A percentile compares a stretch with the other conserved stretches of the same genome.
These are phyloP conservation scores for Poicephalus gulielmi DNA, from an alignment of 2,113 vertebrate genomes.

Conservation along the genomic window DNA sequence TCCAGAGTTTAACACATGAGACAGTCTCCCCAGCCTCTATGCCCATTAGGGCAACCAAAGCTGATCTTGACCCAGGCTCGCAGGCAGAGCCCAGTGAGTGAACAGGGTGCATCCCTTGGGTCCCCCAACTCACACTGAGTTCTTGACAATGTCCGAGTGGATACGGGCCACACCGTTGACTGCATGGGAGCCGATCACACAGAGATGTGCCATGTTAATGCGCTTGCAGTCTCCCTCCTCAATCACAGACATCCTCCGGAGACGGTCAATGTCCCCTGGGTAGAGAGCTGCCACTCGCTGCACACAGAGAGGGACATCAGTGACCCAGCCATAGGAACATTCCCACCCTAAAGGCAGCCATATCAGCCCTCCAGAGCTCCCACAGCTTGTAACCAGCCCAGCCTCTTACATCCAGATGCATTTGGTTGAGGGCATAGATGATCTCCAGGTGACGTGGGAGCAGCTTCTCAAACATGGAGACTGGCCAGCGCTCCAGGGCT, in stretches of 20 bases:
- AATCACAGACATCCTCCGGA: conserved; percentile 86
- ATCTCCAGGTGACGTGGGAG: conserved; percentile 85
- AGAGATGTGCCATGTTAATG: conserved; percentile 90
- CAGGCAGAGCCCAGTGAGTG: neutral
- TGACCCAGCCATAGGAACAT: neutral
- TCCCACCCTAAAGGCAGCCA: neutral
- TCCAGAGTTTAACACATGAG: neutral
- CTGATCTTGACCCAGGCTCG: neutral
- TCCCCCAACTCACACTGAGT: conserved; percentile 74
- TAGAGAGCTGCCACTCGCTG: conserved; percentile 79
- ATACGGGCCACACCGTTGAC: conserved; percentile 86
- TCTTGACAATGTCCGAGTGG: conserved; percentile 85
- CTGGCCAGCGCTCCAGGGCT: conserved; percentile 87
- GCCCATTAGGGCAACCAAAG: neutral
- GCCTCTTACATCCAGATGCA: conserved; percentile 80
- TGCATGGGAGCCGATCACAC: conserved; percentile 84
- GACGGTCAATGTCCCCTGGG: conserved; percentile 79
- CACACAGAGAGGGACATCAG: neutral
- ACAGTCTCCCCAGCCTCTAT: neutral
- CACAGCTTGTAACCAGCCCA: neutral
- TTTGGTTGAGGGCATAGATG: conserved; percentile 85
- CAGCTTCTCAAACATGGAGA: conserved; percentile 85
- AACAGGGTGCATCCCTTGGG: accelerated
- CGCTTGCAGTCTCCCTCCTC: conserved; percentile 87
- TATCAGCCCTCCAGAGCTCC: neutral